Conservation (phyloP, 1,140 invertebrate genomes). For the Drosophila azteca region DNA sequence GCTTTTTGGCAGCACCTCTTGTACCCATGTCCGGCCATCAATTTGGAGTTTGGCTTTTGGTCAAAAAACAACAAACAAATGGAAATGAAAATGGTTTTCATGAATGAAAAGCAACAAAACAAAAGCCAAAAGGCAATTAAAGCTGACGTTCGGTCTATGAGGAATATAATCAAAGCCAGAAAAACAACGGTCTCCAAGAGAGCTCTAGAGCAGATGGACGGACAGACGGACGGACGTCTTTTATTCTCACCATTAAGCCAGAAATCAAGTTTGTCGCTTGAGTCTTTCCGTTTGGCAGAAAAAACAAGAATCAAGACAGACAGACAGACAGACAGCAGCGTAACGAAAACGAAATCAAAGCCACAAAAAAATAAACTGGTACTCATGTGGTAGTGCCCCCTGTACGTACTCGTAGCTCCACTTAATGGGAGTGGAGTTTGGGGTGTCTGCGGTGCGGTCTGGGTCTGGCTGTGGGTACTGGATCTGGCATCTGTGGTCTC, state of each 20-base stretch:
- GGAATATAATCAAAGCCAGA: conserved; percentile 37
- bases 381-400: no score
- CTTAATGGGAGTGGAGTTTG: no score
- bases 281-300: conserved; percentile 62
- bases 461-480: not conserved
- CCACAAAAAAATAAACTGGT: conserved; percentile 34
- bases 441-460: conserved; percentile 11
- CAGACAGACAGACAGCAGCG: conserved; percentile 30
- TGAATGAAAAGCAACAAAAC: conserved; percentile 40
- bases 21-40: conserved; percentile 32
- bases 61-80: conserved; percentile 26
- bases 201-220: not conserved
- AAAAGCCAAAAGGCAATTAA: conserved; percentile 48
- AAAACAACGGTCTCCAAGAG: conserved; percentile 10
- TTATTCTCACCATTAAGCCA: conserved; percentile 38
- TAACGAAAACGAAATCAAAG: conserved; percentile 80
- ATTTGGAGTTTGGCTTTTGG: conserved; percentile 14
- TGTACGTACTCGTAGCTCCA: conserved; percentile 21
- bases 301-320: not conserved
- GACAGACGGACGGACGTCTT: not conserved
- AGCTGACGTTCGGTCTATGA: conserved; percentile 26
- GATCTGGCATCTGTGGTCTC: conserved; percentile 25
- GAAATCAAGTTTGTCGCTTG: conserved; percentile 77
- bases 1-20: conserved; percentile 42
- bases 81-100: conserved; percentile 54